Conservation (phyloP, 2,113 vertebrate species). For the Dasyprocta punctata region DNA sequence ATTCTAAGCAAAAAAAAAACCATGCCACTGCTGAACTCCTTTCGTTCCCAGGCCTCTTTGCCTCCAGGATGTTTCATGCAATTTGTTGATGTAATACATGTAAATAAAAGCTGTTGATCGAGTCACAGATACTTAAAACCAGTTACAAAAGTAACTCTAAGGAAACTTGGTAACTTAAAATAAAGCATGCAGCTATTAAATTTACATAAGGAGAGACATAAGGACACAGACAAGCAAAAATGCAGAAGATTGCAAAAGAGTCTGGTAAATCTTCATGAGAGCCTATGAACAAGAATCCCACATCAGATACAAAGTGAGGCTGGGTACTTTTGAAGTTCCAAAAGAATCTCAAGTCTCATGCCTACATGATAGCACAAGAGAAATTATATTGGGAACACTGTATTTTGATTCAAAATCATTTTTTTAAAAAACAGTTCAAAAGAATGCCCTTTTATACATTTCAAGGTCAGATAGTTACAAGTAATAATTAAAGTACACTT, state of each 20-base stretch:
- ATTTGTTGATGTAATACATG: not conserved
- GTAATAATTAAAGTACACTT: not conserved
- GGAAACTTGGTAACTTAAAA: slow-evolving; percentile 8
- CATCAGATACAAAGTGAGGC: not conserved
- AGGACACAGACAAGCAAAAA: not conserved
- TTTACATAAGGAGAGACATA: not conserved
- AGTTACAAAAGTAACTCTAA: not conserved
- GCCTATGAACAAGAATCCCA: not conserved
- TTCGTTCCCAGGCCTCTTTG: not conserved
- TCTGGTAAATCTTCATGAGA: not conserved
- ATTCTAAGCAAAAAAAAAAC: slow-evolving; percentile 46
- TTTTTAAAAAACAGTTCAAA: not conserved
- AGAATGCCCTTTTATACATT: not conserved
- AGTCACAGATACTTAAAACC: not conserved
- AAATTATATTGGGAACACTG: not conserved
- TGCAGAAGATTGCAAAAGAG: not conserved
- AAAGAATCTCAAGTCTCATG: not conserved
- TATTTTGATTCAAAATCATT: not conserved
- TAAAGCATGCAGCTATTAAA: not conserved
- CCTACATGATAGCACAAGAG: not conserved
- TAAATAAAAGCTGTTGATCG: not conserved
- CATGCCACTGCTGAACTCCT: not conserved
- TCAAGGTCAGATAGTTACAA: not conserved
- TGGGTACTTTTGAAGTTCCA: not conserved
- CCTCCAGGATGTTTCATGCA: not conserved